These are phyloP conservation scores for Elanoides forficatus DNA, from an alignment of 2,113 vertebrate species.

Conservation along the genomic window DNA sequence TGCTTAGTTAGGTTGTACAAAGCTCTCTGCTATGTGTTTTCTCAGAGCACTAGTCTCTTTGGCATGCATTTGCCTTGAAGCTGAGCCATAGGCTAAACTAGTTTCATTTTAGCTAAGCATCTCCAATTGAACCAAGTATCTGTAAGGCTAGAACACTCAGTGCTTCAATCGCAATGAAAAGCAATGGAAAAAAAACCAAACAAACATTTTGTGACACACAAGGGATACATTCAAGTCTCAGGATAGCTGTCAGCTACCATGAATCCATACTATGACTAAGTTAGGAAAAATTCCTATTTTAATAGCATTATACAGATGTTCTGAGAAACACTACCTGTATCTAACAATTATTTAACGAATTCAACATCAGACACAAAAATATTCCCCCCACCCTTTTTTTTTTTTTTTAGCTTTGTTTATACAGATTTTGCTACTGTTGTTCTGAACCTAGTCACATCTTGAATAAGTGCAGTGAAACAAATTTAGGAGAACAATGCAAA, in stretches of 20 bases:
- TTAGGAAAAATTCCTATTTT: neutral
- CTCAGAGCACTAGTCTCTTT: neutral
- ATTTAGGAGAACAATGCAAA: neutral
- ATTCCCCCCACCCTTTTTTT: neutral
- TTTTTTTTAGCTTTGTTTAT: neutral
- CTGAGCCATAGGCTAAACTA: conserved; percentile 40
- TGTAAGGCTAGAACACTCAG: conserved; percentile 35
- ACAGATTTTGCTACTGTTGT: neutral
- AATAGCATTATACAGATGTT: neutral
- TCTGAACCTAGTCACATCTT: neutral
- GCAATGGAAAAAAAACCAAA: neutral
- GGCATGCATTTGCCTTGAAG: conserved; percentile 37
- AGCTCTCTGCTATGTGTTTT: conserved; percentile 12
- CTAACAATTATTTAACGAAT: neutral
- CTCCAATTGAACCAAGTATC: neutral
- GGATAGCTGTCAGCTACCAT: conserved; percentile 1
- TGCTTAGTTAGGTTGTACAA: conserved; percentile 44
- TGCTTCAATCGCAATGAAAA: neutral
- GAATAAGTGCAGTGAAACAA: neutral
- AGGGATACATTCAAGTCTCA: neutral
- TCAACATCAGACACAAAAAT: neutral
- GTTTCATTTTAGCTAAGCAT: conserved; percentile 45
- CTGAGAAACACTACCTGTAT: neutral
- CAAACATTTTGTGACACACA: neutral
- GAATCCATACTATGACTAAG: conserved; percentile 16